Conservation (phyloP, 2,797 vertebrate species). For the Sebastes umbrosus region DNA sequence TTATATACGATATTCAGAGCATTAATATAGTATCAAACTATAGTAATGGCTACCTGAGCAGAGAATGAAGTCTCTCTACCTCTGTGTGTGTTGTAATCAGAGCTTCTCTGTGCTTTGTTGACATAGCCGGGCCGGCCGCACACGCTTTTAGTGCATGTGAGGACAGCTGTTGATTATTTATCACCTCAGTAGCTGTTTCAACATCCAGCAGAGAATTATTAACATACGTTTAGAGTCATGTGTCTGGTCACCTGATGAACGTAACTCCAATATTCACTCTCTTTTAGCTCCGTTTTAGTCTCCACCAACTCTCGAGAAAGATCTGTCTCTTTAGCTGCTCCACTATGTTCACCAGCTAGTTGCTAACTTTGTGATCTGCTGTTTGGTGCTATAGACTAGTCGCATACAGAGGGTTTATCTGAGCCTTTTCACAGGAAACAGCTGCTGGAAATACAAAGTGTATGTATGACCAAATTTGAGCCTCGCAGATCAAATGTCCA, state of each 20-base stretch:
- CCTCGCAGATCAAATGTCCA: background rate
- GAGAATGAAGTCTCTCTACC: too few species aligned
- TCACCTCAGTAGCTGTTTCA: background rate
- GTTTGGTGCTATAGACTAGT: background rate
- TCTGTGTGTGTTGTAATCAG: too few species aligned
- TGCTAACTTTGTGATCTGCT: background rate
- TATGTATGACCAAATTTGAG: background rate
- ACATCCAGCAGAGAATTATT: background rate
- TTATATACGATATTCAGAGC: fast-evolving
- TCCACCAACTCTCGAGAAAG: too few species aligned
- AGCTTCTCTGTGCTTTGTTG: too few species aligned
- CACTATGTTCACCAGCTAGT: background rate
- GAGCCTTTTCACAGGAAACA: background rate
- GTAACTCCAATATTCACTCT: background rate
- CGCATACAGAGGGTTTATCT: background rate
- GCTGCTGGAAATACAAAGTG: background rate
- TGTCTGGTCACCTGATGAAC: background rate
- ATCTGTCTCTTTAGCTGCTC: background rate
- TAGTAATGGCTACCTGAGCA: too few species aligned
- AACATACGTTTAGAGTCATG: background rate
- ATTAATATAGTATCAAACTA: background rate
- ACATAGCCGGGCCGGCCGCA: too few species aligned
- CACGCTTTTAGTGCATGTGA: too few species aligned
- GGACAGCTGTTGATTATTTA: slow-evolving; percentile 6
- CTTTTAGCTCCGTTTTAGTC: background rate